phyloP scores from a whole-genome alignment of 2,797 vertebrate genomes.

The Peromyscus eremicus region DNA sequence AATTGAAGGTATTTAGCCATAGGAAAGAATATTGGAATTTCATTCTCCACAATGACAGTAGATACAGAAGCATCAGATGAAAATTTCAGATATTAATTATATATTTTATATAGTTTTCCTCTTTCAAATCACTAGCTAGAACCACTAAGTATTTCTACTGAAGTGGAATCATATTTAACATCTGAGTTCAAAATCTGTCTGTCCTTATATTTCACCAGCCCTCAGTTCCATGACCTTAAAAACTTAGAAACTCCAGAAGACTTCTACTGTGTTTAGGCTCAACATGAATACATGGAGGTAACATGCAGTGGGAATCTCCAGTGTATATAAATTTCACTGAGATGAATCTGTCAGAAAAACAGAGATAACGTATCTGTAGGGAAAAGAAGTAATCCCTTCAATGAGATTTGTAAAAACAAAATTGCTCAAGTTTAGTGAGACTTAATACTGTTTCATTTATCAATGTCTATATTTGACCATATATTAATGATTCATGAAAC shows the following conservation, averaged over 20 bases:
- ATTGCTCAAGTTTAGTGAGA: not conserved
- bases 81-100: not conserved
- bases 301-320: not conserved
- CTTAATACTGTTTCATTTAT: not conserved
- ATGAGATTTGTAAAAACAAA: not conserved
- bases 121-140: not conserved
- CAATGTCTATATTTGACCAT: not conserved
- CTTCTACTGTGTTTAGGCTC: not conserved
- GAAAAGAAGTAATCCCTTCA: not conserved
- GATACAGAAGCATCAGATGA: not conserved
- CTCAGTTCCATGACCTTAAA: not conserved
- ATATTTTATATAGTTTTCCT: not conserved
- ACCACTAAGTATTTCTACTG: not conserved
- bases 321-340: not conserved
- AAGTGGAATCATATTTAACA: not conserved
- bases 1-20: not conserved
- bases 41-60: not conserved
- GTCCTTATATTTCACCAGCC: not conserved
- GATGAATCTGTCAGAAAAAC: not conserved
- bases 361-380: not conserved
- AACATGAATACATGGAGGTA: not conserved
- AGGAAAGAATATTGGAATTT: not conserved
- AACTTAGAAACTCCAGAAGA: not conserved
- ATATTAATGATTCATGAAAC: not conserved
- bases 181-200: not conserved